Evolutionary conservation across 37 sponge, comb jelly and placozoan species (phyloP), one percentile per base, ranked within the genome.

Genomic region (Halichondria panicea): DNA sequence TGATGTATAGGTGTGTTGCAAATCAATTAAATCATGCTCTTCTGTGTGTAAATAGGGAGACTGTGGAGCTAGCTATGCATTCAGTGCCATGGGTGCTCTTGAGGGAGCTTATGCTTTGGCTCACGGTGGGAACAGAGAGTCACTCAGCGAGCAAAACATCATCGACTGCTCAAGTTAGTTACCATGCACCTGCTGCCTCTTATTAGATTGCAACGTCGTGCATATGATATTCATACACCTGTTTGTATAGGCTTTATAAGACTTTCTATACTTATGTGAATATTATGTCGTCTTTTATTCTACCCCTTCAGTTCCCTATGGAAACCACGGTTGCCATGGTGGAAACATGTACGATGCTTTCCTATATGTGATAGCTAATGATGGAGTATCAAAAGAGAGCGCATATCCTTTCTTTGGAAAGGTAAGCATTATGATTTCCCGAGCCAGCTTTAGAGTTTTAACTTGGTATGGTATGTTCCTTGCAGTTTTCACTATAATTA

Each of bases 31-130:
- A 66, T 3, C 25, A 66, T 36, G 1, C n/a, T 5, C 1, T 74
- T 25, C 30, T 74, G 8, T 13, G 9, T 7, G 35, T 45, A 32
- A 67, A 54, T 44, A 84, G 88, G 85, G 87, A 21, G 63, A 81
- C 56, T 95, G 96, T 80, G 96, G 96, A 28, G 81, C 93, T 24
- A 94, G 96, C 62, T 95, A 92, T 91, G 89, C 96, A 22, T 95
- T 95, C 76, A 86, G 89, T 81, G 82, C 96, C 7, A 85, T 86
- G 27, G 96, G 89, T 19, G 76, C 89, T 30, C 84, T 95, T 2
- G 93, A 95, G 65, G 95, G 95, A 55, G 84, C 81, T 19, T 77
- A 68, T 22, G 59, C 78, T 34, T 43, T 79, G 35, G 75, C 80
- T 33, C 69, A 58, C 57, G 92, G 92, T 3, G 75, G 55, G 9